phyloP scores from a whole-genome alignment of 2,888 invertebrate genomes.

The Netelia fuscicornis region DNA sequence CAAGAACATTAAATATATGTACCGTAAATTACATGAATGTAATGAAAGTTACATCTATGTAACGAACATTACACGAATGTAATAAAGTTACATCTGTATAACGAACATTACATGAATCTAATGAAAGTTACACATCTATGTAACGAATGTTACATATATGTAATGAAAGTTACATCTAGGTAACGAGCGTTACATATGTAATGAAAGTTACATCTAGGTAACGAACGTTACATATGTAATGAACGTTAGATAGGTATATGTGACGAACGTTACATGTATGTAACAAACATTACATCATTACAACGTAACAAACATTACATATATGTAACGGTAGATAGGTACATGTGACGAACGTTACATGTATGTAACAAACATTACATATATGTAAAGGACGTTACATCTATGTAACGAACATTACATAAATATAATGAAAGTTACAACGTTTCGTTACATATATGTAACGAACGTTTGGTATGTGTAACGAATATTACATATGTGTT shows the following conservation, averaged over 20 bases:
- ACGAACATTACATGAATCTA: background rate
- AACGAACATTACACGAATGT: background rate
- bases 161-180: constrained; percentile 13
- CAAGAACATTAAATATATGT: background rate
- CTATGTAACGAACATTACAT: background rate
- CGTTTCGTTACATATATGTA: background rate
- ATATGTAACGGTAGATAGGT: background rate
- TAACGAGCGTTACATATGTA: background rate
- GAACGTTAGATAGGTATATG: background rate
- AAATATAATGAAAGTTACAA: background rate
- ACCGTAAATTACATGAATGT: background rate
- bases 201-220: background rate
- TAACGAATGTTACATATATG: background rate
- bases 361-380: background rate
- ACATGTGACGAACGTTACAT: background rate
- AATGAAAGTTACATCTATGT: constrained; percentile 17
- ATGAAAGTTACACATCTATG: background rate
- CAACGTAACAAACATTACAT: background rate
- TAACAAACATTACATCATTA: background rate
- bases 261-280: constrained; percentile 17
- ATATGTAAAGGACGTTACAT: background rate
- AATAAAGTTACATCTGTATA: background rate
- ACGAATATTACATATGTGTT: background rate
- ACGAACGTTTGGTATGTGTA: background rate
- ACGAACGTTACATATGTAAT: background rate